A percentile compares a stretch with the other conserved stretches of the same genome.
Conservation (phyloP, 2,888 invertebrate species). For the Chaitophorus viminalis region DNA sequence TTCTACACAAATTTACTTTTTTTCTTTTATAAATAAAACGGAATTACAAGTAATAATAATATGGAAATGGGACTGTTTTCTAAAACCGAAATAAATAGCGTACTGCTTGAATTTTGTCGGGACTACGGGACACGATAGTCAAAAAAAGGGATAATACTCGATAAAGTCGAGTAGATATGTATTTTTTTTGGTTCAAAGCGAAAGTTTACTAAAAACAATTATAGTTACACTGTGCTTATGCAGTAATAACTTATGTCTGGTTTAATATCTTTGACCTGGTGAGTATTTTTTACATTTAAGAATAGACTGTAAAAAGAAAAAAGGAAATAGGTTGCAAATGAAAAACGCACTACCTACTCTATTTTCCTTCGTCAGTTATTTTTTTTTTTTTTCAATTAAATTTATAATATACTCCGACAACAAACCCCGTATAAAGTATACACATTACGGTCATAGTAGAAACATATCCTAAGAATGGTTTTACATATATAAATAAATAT, state of each 20-base stretch:
- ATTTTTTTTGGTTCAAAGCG: neutral
- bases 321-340: neutral
- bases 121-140: no score
- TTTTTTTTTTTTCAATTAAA: constrained; percentile 35
- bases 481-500: no score
- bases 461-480: neutral
- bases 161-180: neutral
- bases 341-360: neutral
- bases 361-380: neutral
- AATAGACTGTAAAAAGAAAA: neutral
- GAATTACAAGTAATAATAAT: no score
- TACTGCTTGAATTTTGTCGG: no score
- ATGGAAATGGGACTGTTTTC: no score
- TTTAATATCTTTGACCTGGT: neutral
- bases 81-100: no score
- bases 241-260: neutral
- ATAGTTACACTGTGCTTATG: neutral
- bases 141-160: no score
- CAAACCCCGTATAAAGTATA: neutral
- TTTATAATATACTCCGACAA: neutral
- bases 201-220: neutral
- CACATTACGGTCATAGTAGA: neutral
- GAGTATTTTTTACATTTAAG: neutral
- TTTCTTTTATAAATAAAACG: no score
- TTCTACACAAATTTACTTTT: no score